Base-by-base conservation (phyloP, 2,797 vertebrate genomes). In the Myotis findleyi region DNA sequence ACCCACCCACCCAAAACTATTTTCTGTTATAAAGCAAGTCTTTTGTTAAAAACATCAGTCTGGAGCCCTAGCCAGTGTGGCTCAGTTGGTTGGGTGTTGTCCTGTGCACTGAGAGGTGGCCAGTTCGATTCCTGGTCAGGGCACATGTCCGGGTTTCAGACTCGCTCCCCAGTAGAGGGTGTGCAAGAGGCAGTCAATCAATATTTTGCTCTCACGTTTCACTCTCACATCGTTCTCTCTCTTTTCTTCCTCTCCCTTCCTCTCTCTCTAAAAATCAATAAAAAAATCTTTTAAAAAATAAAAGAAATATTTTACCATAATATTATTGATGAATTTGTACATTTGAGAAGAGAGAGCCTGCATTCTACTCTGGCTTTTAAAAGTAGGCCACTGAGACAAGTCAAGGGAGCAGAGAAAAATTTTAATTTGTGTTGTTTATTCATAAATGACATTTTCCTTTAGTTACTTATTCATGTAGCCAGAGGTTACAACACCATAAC, bases 341-440 rank as follows among this genome's bases (percentile, higher is more conserved):
- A 77, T 87, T 80, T 82, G 51, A 79, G n/a, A 93, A 86, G 55
- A 87, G 3, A 96, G 10, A 84, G 33, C 21, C 41, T 77, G 33
- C 27, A 55, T 16, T 95, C 51, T 76, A 91, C 23, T 73, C 10
- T 87, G 64, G 5, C 8, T 82, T 90, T 76, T 66, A 87, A 82
- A 96, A 89, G 21, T 8, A 89, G 76, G 13, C 6, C 38, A 51
- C n/a, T 89, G 62, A 44, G 73, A 82, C 33, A 62, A 92, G 66
- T 89, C 76, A 93, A 91, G 88, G 75, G n/a, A 68, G 25, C 38
- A 72, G 47, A 83, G 49, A 5, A 87, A 92, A 93, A 82, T 90
- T 86, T 91, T 44, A 71, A 2, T 96, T 76, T 73, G 55, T 51
- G 49, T 86, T 84, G 23, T 87, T 83, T 87, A 93, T 89, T 94